Evolutionary conservation across 1,140 invertebrate genomes (phyloP), one percentile per base, ranked within the genome.

Genomic region (Babylonia areolata): DNA sequence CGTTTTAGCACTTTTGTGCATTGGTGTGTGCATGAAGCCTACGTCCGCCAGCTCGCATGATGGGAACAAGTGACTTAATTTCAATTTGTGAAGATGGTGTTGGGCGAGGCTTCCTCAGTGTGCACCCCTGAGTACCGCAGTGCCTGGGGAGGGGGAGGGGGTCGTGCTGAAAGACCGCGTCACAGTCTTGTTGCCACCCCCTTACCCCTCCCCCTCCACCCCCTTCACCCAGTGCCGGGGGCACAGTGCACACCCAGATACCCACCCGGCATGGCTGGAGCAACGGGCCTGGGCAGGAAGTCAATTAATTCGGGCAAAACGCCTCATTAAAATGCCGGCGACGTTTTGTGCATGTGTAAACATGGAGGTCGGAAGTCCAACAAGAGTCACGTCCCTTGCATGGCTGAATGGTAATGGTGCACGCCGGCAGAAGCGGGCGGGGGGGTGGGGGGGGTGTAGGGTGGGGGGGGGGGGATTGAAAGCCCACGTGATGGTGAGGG

Each of bases 291-390:
- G 20, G 6, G 37, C 75, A 77, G 37, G 75, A 40, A 40, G 37
- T 28, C 73, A 40, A 42, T 77, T 77, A 77, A 77, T 77, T 77
- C 75, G 23, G 75, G 75, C 75, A 77, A 40, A 77, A 77, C 75
- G 75, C 75, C 75, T 77, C 75, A 17, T 77, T 77, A 77, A 77
- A 77, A 77, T 37, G 23, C 75, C 9, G 33, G 17, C 37, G 75
- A 77, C 75, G 75, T 77, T 77, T 77, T 77, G 75, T 31, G 75
- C 75, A 42, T 77, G 75, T 77, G 75, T 77, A 77, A 77, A 77
- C 75, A 77, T 77, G 75, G 75, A 40, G 75, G 75, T 77, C 75
- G 75, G 75, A 77, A 77, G 75, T 40, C 37, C 35, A 11, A 5
- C 75, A 17, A 77, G 37, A 77, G 75, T 77, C 75, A 77, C 75